Base-by-base conservation (phyloP, 2,888 invertebrate genomes). In the Nephrotoma appendiculata region DNA sequence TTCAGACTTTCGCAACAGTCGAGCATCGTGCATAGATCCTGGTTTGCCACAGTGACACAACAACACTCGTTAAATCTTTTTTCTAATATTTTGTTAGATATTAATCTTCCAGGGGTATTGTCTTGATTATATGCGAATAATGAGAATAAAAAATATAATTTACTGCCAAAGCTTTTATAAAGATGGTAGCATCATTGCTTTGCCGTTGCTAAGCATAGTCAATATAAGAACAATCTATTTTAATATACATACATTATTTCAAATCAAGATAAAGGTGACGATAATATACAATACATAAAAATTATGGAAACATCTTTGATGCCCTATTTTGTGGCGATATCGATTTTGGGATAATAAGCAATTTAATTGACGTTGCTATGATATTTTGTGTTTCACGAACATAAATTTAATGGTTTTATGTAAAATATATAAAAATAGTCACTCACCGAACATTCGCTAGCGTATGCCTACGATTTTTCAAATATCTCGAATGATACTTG, bases 401-500 rank as follows among this genome's bases (percentile, higher is more conserved):
- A n/a, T 57, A 57, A 57, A 57, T 57, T 19, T 15, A 57, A 57
- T 57, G 52, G 7, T 57, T 57, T 57, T 57, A 31, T 31, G 31
- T 15, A 1, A 57, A 5, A 48, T 12, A 12, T 12, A 48, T 48
- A 12, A 48, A 57, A 57, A 31, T 48, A 48, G 9, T n/a, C 15
- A 57, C 97, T 96, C 92, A 97, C 97, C 97, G 96, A 92, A 97
- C 97, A 92, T 97, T 97, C 88, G 97, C 97, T 90, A 98, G 93
- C 11, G 97, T 98, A 91, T 97, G 97, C 87, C 97, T 94, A 88
- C 97, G 94, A 90, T 96, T 97, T 92, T 96, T 95, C 90, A 97
- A 94, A 92, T 97, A 96, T 89, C 96, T 92, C 89, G 95, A 96
- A 91, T 97, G 97, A 92, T 97, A 97, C 91, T 96, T 96, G 91